A percentile compares a stretch with the other conserved stretches of the same genome.
These are phyloP conservation scores for Tillus elongatus DNA, from an alignment of 2,888 invertebrate genomes.

Conservation along the genomic window DNA sequence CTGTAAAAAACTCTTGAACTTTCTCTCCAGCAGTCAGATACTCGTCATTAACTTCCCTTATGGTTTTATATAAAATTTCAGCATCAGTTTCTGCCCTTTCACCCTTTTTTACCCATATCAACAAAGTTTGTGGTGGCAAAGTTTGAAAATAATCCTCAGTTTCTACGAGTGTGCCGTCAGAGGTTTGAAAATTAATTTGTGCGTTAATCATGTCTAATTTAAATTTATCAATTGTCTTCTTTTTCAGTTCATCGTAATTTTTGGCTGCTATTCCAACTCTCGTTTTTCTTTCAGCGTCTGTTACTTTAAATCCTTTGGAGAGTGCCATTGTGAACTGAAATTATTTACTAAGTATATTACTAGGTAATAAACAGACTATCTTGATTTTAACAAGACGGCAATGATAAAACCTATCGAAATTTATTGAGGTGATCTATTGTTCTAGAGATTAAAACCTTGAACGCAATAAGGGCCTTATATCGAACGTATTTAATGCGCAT, in stretches of 20 bases:
- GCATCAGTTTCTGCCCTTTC: constrained; percentile 49
- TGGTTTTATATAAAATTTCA: constrained; percentile 61
- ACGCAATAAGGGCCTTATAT: no score
- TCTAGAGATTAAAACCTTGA: no score
- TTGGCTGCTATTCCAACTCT: constrained; percentile 64
- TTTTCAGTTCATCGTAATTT: constrained; percentile 54
- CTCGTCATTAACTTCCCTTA: constrained; percentile 57
- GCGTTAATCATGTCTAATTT: constrained; percentile 32
- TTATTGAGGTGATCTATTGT: no score
- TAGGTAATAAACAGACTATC: no score
- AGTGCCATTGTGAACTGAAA: constrained; percentile 32
- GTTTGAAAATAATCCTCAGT: constrained; percentile 71
- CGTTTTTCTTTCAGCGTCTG: constrained; percentile 56
- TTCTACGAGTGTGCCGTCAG: constrained; percentile 61
- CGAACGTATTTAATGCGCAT: no score
- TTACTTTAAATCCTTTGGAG: constrained; percentile 65
- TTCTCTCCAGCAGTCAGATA: constrained; percentile 61
- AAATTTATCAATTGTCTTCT: constrained; percentile 57
- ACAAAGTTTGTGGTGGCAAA: constrained; percentile 63
- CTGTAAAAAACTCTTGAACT: constrained; percentile 64
- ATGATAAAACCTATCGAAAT: no score
- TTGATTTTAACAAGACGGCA: no score
- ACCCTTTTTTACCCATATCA: constrained; percentile 47
- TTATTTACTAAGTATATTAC: constrained; percentile 16
- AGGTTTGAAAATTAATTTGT: constrained; percentile 36